Conservation (phyloP, 2,113 vertebrate genomes). For the Phylloscopus trochilus region DNA sequence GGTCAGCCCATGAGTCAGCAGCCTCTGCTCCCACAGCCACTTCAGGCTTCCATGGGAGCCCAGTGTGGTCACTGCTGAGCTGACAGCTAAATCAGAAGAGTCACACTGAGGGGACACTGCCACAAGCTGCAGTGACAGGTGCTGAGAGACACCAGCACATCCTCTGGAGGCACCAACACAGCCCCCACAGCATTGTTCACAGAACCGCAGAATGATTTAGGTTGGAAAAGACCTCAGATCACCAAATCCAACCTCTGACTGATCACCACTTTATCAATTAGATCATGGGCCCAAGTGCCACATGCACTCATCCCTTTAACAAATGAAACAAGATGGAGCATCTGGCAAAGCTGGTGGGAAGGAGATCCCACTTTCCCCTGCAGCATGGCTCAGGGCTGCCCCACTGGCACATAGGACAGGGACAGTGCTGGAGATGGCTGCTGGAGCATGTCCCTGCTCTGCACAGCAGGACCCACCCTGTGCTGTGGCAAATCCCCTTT, state of each 20-base stretch:
- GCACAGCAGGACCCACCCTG: rapidly evolving
- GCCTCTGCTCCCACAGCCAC: background rate
- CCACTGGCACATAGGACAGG: background rate
- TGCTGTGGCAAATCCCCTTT: rapidly evolving
- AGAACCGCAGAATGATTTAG: background rate
- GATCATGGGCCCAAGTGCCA: background rate
- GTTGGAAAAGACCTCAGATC: background rate
- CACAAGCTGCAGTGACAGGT: background rate
- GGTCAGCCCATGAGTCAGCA: background rate
- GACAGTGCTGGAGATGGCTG: rapidly evolving
- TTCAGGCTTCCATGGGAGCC: background rate
- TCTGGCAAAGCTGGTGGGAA: background rate
- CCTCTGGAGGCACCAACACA: background rate
- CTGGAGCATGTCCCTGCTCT: background rate
- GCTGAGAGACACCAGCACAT: background rate
- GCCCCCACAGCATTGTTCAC: background rate
- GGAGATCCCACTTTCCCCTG: rapidly evolving
- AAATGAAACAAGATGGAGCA: background rate
- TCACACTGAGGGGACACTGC: background rate
- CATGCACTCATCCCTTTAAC: background rate
- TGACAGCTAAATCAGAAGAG: background rate
- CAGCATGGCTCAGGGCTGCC: rapidly evolving
- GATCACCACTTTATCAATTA: background rate
- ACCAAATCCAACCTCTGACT: background rate
- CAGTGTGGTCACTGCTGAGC: background rate